Evolutionary conservation across 1,140 invertebrate genomes (phyloP).

Genomic region (Dreissena polymorpha): DNA sequence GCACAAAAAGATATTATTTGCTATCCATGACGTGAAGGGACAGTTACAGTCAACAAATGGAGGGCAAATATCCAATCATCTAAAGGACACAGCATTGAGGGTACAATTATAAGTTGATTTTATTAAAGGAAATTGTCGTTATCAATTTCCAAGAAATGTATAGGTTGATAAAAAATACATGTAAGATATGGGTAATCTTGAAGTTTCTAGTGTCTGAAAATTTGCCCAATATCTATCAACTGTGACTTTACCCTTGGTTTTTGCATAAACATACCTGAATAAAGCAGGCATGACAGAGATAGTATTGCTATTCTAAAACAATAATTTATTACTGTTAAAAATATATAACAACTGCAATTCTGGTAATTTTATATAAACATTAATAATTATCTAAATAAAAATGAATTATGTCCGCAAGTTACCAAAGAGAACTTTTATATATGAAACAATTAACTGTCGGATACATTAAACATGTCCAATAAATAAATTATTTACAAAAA

Average conservation of each 20-base stretch:
- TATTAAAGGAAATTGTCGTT: conserved; percentile 1
- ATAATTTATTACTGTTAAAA: conserved; percentile 29
- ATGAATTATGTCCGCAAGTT: conserved; percentile 18
- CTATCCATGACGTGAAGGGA: no score
- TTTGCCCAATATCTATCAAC: background rate
- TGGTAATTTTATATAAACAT: conserved; percentile 39
- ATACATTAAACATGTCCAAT: conserved; percentile 15
- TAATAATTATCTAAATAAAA: conserved; percentile 17
- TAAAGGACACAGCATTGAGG: no score
- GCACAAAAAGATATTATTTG: no score
- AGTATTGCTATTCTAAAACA: conserved; percentile 54
- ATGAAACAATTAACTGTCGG: conserved; percentile 7
- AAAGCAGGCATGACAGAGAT: conserved; percentile 1
- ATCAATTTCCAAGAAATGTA: conserved; percentile 4
- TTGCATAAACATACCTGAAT: conserved; percentile 32
- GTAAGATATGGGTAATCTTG: background rate
- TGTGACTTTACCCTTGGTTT: background rate
- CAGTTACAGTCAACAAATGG: no score
- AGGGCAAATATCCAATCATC: no score
- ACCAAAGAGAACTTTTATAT: conserved; percentile 28
- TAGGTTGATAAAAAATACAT: background rate
- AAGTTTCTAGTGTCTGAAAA: background rate
- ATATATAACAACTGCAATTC: conserved; percentile 33
- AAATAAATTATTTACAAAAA: conserved; percentile 56
- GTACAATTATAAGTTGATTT: no score